Evolutionary conservation across 2,113 vertebrate species (phyloP).

Genomic region (Desmodus rotundus): DNA sequence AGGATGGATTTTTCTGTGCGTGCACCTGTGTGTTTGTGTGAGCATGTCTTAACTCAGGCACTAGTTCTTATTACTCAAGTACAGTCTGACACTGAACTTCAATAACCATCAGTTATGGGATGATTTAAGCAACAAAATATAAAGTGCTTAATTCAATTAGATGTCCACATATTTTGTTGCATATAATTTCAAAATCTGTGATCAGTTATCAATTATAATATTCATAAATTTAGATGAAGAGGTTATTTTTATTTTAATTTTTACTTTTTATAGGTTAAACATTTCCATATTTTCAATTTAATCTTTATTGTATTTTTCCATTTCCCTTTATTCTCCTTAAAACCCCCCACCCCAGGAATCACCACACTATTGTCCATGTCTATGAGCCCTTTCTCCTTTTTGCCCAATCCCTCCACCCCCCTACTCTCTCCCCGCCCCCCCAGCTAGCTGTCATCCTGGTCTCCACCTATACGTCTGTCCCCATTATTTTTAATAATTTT

Average conservation of each 20-base stretch:
- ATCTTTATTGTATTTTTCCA: no score
- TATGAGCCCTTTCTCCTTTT: no score
- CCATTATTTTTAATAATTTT: neutral
- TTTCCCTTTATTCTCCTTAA: no score
- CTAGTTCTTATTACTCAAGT: neutral
- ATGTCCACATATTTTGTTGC: neutral
- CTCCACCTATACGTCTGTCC: no score
- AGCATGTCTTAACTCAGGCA: neutral
- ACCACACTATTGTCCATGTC: no score
- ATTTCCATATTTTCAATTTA: no score
- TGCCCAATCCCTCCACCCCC: no score
- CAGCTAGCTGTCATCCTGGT: no score
- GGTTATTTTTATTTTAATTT: no score
- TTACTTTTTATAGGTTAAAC: no score
- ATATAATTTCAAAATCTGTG: neutral
- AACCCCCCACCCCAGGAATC: no score
- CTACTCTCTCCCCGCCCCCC: no score
- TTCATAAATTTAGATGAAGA: conserved; percentile 1
- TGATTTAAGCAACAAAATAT: neutral
- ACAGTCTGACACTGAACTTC: neutral
- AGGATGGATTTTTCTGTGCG: neutral
- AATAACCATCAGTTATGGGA: neutral
- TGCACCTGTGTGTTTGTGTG: neutral
- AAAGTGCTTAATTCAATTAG: conserved; percentile 2
- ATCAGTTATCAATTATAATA: conserved; percentile 11